Evolutionary conservation across 2,888 invertebrate species (phyloP).

Genomic region (Spilosoma lubricipeda): DNA sequence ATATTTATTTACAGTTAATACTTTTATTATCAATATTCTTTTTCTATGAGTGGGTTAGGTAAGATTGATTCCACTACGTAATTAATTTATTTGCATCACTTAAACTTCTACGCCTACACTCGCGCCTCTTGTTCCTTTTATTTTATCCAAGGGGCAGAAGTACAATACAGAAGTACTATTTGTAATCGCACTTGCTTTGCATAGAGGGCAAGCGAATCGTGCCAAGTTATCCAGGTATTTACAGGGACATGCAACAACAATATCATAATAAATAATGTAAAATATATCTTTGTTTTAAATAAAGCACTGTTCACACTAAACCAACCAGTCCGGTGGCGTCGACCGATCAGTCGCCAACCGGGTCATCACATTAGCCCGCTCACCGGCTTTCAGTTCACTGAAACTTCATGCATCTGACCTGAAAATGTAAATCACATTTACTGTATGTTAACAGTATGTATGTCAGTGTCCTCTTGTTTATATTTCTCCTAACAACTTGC

Average conservation of each 20-base stretch:
- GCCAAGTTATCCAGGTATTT: neutral
- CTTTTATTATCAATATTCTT: too few relatives aligned
- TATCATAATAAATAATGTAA: neutral
- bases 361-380: slow-evolving; percentile 60
- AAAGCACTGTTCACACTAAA: slow-evolving; percentile 3
- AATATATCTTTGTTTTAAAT: neutral
- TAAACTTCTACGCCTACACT: too few relatives aligned
- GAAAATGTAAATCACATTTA: neutral
- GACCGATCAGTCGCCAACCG: slow-evolving; percentile 24
- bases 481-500: neutral
- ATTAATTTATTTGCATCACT: too few relatives aligned
- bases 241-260: neutral
- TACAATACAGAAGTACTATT: too few relatives aligned
- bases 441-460: neutral
- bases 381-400: slow-evolving; percentile 61
- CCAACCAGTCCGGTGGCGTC: slow-evolving; percentile 10
- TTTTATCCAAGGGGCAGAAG: too few relatives aligned
- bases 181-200: too few relatives aligned
- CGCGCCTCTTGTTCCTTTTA: too few relatives aligned
- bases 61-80: too few relatives aligned
- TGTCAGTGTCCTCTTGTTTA: neutral
- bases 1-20: neutral
- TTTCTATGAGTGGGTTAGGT: too few relatives aligned
- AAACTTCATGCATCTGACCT: slow-evolving; percentile 36
- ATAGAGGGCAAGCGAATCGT: too few relatives aligned